Percentiles rank a stretch among this genome's conserved stretches.
Evolutionary conservation across 2,113 vertebrate genomes (phyloP).

Genomic region (Melanerpes aurifrons): DNA sequence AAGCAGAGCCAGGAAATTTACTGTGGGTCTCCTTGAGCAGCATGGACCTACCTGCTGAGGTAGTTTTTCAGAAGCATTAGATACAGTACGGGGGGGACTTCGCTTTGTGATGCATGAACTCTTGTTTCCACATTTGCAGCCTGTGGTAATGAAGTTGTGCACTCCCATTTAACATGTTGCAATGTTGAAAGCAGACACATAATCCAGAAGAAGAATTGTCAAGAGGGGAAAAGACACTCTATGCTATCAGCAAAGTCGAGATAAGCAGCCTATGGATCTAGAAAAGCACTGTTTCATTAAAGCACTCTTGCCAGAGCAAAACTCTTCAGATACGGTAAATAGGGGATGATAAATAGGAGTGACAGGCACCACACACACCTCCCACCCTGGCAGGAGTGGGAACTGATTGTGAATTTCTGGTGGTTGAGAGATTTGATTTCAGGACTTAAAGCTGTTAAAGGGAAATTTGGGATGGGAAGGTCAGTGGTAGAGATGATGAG

Average conservation of each 20-base stretch:
- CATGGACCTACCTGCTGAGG: not conserved
- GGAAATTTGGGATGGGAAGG: not conserved
- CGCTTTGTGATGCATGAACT: not conserved
- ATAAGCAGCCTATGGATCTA: not conserved
- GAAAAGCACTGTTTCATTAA: not conserved
- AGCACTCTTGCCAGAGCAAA: not conserved
- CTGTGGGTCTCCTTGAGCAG: not conserved
- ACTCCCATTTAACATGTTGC: not conserved
- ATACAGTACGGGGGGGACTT: not conserved
- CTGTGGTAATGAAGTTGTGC: not conserved
- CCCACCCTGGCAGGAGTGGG: not conserved
- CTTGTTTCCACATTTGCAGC: accelerated
- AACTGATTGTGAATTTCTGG: not conserved
- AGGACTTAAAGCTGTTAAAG: not conserved
- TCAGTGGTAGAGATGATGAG: accelerated
- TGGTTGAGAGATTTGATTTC: not conserved
- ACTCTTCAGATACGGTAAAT: not conserved
- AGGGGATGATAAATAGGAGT: not conserved
- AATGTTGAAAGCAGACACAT: not conserved
- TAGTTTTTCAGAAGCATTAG: not conserved
- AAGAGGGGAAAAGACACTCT: not conserved
- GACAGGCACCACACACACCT: not conserved
- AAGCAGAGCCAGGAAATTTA: not conserved
- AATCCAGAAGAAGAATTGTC: not conserved
- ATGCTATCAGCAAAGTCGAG: not conserved